These are phyloP conservation scores for Gephyroberyx darwinii DNA, from an alignment of 2,797 vertebrate genomes.

Conservation along the genomic window DNA sequence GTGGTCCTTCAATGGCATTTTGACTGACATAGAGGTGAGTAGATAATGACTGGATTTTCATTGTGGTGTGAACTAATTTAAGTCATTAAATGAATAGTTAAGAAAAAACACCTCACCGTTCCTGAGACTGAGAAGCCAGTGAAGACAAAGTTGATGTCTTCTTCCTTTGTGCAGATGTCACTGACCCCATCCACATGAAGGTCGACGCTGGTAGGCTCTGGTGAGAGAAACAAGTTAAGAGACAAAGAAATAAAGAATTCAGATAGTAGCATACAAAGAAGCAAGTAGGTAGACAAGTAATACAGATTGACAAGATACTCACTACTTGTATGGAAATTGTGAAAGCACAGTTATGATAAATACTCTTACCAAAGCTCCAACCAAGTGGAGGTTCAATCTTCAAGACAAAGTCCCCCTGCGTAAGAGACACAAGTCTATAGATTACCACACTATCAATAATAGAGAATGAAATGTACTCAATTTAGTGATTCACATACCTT, in stretches of 20 bases:
- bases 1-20: no score
- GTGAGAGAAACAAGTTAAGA: background rate
- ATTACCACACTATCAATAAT: background rate
- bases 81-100: no score
- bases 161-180: conserved; percentile 96
- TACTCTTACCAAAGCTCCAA: conserved; percentile 96
- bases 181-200: conserved; percentile 94
- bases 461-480: background rate
- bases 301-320: background rate
- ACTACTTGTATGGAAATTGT: background rate
- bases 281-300: background rate
- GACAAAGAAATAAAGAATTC: background rate
- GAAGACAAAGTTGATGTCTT: conserved; percentile 98
- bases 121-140: conserved; percentile 95
- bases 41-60: no score
- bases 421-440: background rate
- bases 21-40: no score
- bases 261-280: background rate
- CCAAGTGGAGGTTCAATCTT: conserved; percentile 97
- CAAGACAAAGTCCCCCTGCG: conserved; percentile 96
- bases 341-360: background rate
- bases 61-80: no score
- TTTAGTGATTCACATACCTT: conserved; percentile 83
- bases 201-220: conserved; percentile 94
- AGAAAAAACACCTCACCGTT: conserved; percentile 80